Conservation (phyloP, 2,888 invertebrate species). For the Notodonta dromedarius region DNA sequence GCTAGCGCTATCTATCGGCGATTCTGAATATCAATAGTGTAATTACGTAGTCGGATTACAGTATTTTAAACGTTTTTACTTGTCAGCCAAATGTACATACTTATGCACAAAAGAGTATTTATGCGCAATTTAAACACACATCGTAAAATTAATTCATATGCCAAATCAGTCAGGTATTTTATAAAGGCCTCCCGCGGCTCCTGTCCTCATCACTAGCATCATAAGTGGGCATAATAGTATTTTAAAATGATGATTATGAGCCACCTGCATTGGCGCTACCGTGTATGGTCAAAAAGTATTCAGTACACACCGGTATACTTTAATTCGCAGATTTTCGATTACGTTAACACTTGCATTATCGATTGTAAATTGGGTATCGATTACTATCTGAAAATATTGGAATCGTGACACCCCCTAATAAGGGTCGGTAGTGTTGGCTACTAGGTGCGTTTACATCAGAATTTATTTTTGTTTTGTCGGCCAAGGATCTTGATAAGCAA, state of each 20-base stretch:
- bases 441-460: slow-evolving; percentile 27
- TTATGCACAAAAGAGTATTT: neutral
- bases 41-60: too few relatives aligned
- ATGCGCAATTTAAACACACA: neutral
- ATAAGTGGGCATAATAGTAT: slow-evolving; percentile 10
- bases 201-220: slow-evolving; percentile 5
- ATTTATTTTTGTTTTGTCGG: slow-evolving; percentile 44
- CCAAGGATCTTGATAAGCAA: slow-evolving; percentile 46
- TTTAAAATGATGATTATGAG: slow-evolving; percentile 23
- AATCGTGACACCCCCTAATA: slow-evolving; percentile 34
- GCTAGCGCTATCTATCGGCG: too few relatives aligned
- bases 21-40: too few relatives aligned
- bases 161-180: slow-evolving; percentile 8
- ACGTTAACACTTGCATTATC: slow-evolving; percentile 42
- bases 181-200: slow-evolving; percentile 7
- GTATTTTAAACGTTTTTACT: too few relatives aligned
- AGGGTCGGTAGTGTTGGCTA: slow-evolving; percentile 23
- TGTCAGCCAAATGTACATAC: too few relatives aligned
- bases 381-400: slow-evolving; percentile 32
- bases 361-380: slow-evolving; percentile 39
- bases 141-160: slow-evolving; percentile 16
- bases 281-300: slow-evolving; percentile 15
- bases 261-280: slow-evolving; percentile 12
- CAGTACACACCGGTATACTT: slow-evolving; percentile 14
- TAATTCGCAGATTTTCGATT: slow-evolving; percentile 36